These are phyloP conservation scores for Hydrolagus affinis DNA, from an alignment of 2,113 vertebrate species.

Conservation along the genomic window DNA sequence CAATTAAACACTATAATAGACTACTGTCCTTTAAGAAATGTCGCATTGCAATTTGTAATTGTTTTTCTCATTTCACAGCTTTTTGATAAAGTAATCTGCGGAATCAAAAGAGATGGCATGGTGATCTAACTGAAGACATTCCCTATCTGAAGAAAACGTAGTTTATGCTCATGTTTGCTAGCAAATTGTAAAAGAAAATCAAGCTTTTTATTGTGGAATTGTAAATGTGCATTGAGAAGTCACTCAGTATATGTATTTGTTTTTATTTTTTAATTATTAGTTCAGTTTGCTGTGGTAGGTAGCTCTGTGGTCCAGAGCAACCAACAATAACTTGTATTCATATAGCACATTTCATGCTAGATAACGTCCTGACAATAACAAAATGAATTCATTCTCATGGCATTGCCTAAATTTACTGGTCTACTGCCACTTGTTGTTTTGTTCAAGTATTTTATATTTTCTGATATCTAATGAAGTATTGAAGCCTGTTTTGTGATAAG, in stretches of 20 bases:
- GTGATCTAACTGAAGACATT: neutral
- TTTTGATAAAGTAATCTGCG: conserved; percentile 23
- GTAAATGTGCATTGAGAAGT: neutral
- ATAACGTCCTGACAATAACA: neutral
- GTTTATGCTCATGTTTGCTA: neutral
- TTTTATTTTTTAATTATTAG: conserved; percentile 4
- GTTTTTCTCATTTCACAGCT: conserved; percentile 5
- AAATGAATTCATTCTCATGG: neutral
- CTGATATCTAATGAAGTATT: neutral
- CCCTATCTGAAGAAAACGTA: neutral
- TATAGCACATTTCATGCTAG: too few species aligned
- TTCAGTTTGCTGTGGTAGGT: neutral
- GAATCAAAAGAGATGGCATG: neutral
- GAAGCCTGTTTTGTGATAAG: neutral
- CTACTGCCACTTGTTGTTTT: neutral
- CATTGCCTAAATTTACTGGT: neutral
- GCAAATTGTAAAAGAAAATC: neutral
- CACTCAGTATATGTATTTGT: neutral
- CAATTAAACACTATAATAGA: neutral
- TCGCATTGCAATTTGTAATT: neutral
- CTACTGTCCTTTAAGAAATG: neutral
- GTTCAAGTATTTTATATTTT: conserved; percentile 6
- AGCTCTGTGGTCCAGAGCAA: neutral
- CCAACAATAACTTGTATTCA: neutral
- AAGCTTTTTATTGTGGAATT: conserved; percentile 11